Evolutionary conservation across 2,113 vertebrate species (phyloP).

Genomic region (Chlamydotis undulata): DNA sequence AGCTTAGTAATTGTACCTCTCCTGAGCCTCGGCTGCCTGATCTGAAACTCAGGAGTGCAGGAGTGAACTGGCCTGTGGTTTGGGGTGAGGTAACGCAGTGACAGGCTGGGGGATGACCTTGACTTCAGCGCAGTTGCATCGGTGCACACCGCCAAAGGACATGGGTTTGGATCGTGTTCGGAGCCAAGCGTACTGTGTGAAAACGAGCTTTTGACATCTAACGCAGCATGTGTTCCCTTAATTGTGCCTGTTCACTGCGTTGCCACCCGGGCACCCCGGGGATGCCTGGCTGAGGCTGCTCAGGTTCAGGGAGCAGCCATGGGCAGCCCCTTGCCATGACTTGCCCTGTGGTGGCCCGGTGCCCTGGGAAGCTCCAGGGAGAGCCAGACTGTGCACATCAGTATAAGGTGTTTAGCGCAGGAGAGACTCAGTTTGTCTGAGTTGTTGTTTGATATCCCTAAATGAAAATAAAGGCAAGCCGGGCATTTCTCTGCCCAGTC

Average conservation of each 20-base stretch:
- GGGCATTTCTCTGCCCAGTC: not conserved
- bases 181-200: not conserved
- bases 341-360: not conserved
- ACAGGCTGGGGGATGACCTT: constrained; percentile 31
- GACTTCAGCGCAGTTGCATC: rapidly evolving
- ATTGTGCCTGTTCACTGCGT: not conserved
- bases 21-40: not conserved
- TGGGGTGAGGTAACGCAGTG: not conserved
- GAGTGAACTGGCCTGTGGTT: not conserved
- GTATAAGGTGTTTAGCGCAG: not conserved
- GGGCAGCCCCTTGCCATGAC: not conserved
- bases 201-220: not conserved
- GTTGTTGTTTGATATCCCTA: not conserved
- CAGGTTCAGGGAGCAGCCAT: not conserved
- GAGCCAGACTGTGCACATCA: not conserved
- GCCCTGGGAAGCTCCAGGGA: not conserved
- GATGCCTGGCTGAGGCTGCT: not conserved
- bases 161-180: not conserved
- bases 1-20: not conserved
- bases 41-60: not conserved
- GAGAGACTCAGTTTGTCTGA: not conserved
- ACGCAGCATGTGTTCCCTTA: not conserved
- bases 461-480: not conserved
- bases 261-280: rapidly evolving
- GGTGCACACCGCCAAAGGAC: not conserved